These are phyloP conservation scores for Philopotamus ludificatus DNA, from an alignment of 1,140 invertebrate genomes.

Conservation along the genomic window DNA sequence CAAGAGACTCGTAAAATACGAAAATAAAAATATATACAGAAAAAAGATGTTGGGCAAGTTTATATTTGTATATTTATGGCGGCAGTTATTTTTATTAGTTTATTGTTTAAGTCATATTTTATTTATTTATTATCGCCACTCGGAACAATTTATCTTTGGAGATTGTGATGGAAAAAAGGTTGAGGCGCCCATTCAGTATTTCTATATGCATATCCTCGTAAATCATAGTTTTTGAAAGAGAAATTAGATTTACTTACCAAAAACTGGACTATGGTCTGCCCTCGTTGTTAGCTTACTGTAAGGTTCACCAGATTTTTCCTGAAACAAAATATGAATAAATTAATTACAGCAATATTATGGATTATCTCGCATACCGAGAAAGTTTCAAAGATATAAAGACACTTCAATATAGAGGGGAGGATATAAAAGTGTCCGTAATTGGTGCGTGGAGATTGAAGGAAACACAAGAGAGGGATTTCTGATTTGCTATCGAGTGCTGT, in stretches of 20 bases:
- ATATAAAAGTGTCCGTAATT: conserved; percentile 20
- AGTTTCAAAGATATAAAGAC: not conserved
- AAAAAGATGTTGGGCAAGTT: conserved; percentile 27
- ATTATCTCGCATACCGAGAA: conserved; percentile 6
- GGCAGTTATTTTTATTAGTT: conserved; percentile 25
- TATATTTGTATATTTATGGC: conserved; percentile 27
- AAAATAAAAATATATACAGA: conserved; percentile 22
- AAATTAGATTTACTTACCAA: conserved; percentile 65
- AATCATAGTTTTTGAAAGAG: not conserved
- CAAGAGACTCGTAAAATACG: conserved; percentile 30
- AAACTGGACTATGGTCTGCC: conserved; percentile 80
- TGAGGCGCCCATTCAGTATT: no score
- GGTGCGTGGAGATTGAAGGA: conserved; percentile 24
- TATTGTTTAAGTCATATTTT: conserved; percentile 28
- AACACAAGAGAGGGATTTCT: conserved; percentile 3
- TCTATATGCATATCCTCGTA: no score
- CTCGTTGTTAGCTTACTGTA: conserved; percentile 74
- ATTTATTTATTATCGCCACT: conserved; percentile 21
- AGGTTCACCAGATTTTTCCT: conserved; percentile 79
- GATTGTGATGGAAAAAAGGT: not conserved
- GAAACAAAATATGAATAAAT: conserved; percentile 55
- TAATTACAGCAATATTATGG: conserved; percentile 12
- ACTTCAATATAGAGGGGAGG: conserved; percentile 1
- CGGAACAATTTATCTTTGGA: not conserved
- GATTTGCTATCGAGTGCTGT: not conserved